These are phyloP conservation scores for Steatocranus sp. DNA, from an alignment of 2,797 vertebrate species.

Conservation along the genomic window DNA sequence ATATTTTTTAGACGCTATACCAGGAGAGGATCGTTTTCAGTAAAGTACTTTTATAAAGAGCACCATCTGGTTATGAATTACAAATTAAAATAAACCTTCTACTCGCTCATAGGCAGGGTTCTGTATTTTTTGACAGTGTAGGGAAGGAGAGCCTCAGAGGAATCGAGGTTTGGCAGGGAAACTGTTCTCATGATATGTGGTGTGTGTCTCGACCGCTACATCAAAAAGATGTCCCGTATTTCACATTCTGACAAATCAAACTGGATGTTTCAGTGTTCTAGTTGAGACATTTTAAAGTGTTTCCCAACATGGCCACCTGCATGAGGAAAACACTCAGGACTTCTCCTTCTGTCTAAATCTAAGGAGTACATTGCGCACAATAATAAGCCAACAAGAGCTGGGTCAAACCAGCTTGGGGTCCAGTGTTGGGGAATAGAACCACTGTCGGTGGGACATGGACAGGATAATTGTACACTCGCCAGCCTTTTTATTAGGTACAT, in stretches of 20 bases:
- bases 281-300: not conserved
- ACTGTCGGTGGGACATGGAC: not conserved
- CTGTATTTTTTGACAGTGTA: not conserved
- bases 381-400: not conserved
- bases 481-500: not conserved
- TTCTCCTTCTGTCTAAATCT: not conserved
- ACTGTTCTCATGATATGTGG: not conserved
- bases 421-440: not conserved
- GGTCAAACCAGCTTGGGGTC: not conserved
- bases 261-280: not conserved
- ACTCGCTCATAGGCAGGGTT: not conserved
- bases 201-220: not conserved
- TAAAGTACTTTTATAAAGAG: not conserved
- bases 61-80: not conserved
- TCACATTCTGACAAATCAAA: not conserved
- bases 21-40: not conserved
- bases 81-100: not conserved
- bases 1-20: not conserved
- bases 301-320: not conserved
- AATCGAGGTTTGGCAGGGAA: not conserved
- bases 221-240: not conserved
- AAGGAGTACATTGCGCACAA: fast-evolving
- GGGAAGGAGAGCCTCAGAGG: not conserved
- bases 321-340: not conserved
- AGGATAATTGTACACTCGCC: not conserved